Evolutionary conservation across 1,140 invertebrate species (phyloP), one percentile per base, ranked within the genome.

Genomic region (Calosoma granatense): DNA sequence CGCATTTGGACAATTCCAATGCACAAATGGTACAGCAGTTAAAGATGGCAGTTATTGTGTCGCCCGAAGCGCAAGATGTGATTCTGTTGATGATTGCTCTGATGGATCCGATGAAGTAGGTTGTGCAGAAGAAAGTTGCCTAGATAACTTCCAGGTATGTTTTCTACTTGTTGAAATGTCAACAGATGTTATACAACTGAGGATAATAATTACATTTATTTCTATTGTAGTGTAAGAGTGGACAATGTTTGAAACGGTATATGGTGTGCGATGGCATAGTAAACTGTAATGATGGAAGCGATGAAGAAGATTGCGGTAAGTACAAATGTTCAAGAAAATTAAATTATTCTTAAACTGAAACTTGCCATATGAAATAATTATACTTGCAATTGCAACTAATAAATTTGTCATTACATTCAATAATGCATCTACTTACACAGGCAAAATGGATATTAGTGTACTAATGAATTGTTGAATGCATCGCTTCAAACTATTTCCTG

Each of bases 191-290:
- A 22, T 12, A 1, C 20, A 11, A 19, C n/a, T n/a, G n/a, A n/a
- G n/a, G n/a, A n/a, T n/a, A n/a, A n/a, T n/a, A n/a, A n/a, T 54
- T 54, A 54, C 21, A 19, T 20, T 56, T 57, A 20, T 11, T 47
- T 56, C 26, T 47, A 17, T 69, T 70, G 56, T 71, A 80, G 64
- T 90, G 87, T 65, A 67, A 70, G 2, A 85, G 77, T 69, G 85
- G 86, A 14, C 79, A 84, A 63, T 91, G 88, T 64, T 78, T 91
- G 15, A 82, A 78, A 59, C 69, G 81, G 56, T 74, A 83, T 61
- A 73, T 86, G 20, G 83, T 87, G 9, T 92, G 88, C 70, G 86
- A 92, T 72, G 81, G 82, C 22, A 84, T 84, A 52, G 67, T 73
- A 0, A 81, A 86, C 60, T 90, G 87, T 65, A 76, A 77, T 39